A percentile compares a stretch with the other conserved stretches of the same genome.
phyloP scores from a whole-genome alignment of 2,113 vertebrate species.

The Aramus guarauna region DNA sequence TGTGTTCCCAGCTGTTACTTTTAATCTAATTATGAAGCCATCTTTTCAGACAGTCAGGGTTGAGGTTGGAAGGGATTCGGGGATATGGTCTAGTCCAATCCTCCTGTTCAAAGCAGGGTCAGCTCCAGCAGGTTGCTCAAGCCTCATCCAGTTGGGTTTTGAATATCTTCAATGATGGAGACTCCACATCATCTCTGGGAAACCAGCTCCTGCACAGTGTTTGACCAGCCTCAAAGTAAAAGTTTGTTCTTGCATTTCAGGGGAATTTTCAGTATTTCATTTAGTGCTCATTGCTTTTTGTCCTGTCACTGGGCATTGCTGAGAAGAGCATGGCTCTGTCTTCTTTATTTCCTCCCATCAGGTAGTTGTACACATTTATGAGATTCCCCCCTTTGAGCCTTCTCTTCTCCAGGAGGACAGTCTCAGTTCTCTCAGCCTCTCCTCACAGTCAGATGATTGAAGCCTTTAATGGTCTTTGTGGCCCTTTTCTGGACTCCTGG shows the following conservation, averaged over 20 bases:
- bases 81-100: background rate
- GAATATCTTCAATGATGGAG: background rate
- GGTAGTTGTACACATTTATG: background rate
- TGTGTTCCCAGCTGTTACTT: background rate
- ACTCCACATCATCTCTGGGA: background rate
- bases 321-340: background rate
- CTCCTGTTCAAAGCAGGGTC: background rate
- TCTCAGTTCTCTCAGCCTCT: background rate
- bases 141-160: background rate
- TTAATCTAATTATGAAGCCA: background rate
- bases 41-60: background rate
- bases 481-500: background rate
- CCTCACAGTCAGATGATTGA: background rate
- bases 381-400: rapidly evolving
- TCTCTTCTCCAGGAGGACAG: background rate
- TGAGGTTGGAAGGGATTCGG: background rate
- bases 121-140: background rate
- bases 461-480: background rate
- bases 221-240: background rate
- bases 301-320: background rate
- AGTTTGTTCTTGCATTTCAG: background rate
- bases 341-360: background rate
- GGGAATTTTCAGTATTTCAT: background rate
- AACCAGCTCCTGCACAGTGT: background rate
- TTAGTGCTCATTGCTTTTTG: background rate